Evolutionary conservation across 1,140 invertebrate genomes (phyloP).

Genomic region (Drosophila burlai): DNA sequence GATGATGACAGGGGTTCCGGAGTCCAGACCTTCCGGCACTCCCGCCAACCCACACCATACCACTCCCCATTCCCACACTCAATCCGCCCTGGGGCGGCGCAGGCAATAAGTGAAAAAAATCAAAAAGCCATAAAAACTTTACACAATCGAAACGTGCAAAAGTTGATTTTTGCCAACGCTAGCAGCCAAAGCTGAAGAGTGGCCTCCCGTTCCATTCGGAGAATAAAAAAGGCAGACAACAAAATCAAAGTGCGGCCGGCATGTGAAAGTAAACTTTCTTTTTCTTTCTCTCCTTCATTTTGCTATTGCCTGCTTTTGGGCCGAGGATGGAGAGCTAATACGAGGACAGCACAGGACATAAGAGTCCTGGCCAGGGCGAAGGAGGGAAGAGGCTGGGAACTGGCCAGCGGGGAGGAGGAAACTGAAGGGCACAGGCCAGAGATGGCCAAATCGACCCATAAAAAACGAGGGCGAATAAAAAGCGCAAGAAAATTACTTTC

Average conservation of each 20-base stretch:
- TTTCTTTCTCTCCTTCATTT: conserved; percentile 28
- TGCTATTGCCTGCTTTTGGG: conserved; percentile 28
- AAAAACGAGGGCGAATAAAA: conserved; percentile 75
- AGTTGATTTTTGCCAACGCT: conserved; percentile 80
- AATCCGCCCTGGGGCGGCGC: conserved; percentile 4
- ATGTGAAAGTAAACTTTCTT: conserved; percentile 72
- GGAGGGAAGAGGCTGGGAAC: not conserved
- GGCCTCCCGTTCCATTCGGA: conserved; percentile 3
- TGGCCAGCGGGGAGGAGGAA: conserved; percentile 1
- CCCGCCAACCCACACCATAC: not conserved
- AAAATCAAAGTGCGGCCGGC: conserved; percentile 77
- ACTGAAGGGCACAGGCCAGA: conserved; percentile 13
- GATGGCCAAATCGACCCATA: conserved; percentile 65
- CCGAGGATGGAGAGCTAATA: conserved; percentile 39
- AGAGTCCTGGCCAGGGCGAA: conserved; percentile 5
- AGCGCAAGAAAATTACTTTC: conserved; percentile 81
- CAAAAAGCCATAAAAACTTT: conserved; percentile 85
- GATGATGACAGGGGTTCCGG: conserved; percentile 41
- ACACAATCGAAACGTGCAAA: conserved; percentile 84
- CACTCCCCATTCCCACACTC: not conserved
- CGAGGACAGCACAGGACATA: conserved; percentile 45
- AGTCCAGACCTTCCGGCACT: conserved; percentile 4
- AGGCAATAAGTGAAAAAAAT: conserved; percentile 83
- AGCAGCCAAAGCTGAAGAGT: conserved; percentile 61
- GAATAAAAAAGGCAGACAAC: conserved; percentile 59